Evolutionary conservation across 2,797 vertebrate species (phyloP).

Genomic region (Serranus cabrilla): DNA sequence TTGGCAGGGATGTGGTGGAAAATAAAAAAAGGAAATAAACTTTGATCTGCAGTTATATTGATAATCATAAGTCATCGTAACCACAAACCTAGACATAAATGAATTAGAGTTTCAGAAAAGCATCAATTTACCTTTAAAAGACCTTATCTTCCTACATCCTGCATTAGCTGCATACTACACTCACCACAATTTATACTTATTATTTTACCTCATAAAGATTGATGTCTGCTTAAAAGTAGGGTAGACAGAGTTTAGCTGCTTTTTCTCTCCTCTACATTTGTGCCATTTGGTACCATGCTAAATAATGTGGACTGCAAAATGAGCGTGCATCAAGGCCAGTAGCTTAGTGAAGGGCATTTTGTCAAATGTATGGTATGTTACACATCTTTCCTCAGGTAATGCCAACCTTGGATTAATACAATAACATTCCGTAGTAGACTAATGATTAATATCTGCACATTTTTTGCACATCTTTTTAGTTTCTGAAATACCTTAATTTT

Average conservation of each 20-base stretch:
- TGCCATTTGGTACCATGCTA: constrained; percentile 42
- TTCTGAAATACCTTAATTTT: neutral
- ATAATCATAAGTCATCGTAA: constrained; percentile 59
- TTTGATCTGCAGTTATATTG: constrained; percentile 58
- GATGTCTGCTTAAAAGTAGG: constrained; percentile 56
- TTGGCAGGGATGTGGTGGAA: constrained; percentile 50
- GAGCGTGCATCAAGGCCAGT: constrained; percentile 57
- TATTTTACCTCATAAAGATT: constrained; percentile 64
- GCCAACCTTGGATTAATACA: constrained; percentile 61
- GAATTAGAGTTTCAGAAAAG: constrained; percentile 49
- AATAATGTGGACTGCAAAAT: constrained; percentile 57
- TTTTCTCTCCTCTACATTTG: constrained; percentile 50
- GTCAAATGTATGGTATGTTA: constrained; percentile 49
- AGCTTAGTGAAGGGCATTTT: constrained; percentile 56
- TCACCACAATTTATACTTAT: constrained; percentile 42
- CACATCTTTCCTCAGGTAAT: constrained; percentile 38
- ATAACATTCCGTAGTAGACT: constrained; percentile 34
- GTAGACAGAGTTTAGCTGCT: constrained; percentile 26
- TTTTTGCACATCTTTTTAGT: constrained; percentile 21
- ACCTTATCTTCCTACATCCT: constrained; percentile 33
- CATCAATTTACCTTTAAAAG: constrained; percentile 37
- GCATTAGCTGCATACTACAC: constrained; percentile 20
- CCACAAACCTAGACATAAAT: constrained; percentile 58
- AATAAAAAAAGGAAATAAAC: constrained; percentile 54
- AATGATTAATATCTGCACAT: constrained; percentile 16